phyloP scores from a whole-genome alignment of 1,140 invertebrate species.

The Schlechtendalia chinensis region DNA sequence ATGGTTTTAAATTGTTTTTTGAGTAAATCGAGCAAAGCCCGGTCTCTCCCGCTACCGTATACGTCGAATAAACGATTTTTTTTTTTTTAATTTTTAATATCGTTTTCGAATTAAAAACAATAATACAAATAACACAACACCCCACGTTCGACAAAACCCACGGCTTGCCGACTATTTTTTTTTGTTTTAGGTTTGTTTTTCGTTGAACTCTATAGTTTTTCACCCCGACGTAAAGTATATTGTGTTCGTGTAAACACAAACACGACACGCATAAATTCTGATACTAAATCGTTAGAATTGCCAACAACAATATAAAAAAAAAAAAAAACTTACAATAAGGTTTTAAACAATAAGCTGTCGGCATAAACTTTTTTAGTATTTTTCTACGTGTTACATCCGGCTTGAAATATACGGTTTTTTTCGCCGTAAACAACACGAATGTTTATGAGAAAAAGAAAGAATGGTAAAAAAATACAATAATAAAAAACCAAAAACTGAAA shows the following conservation, averaged over 20 bases:
- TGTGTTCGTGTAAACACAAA: neutral
- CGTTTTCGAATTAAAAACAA: neutral
- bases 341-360: conserved; percentile 11
- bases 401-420: neutral
- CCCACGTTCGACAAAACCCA: too few relatives aligned
- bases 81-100: too few relatives aligned
- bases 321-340: conserved; percentile 6
- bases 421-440: neutral
- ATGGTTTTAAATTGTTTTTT: too few relatives aligned
- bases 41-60: too few relatives aligned
- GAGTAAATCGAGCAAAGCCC: too few relatives aligned
- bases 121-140: neutral
- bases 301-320: conserved; percentile 4
- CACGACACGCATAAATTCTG: neutral
- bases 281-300: conserved; percentile 3
- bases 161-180: too few relatives aligned
- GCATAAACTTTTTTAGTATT: conserved; percentile 6
- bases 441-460: neutral
- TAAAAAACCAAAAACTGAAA: too few relatives aligned
- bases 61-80: too few relatives aligned
- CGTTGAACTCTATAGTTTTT: neutral
- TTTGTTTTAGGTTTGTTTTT: too few relatives aligned
- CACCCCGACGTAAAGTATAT: neutral
- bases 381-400: neutral
- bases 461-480: neutral